Conservation (phyloP, 2,113 vertebrate species). For the Ctenodactylus gundi region DNA sequence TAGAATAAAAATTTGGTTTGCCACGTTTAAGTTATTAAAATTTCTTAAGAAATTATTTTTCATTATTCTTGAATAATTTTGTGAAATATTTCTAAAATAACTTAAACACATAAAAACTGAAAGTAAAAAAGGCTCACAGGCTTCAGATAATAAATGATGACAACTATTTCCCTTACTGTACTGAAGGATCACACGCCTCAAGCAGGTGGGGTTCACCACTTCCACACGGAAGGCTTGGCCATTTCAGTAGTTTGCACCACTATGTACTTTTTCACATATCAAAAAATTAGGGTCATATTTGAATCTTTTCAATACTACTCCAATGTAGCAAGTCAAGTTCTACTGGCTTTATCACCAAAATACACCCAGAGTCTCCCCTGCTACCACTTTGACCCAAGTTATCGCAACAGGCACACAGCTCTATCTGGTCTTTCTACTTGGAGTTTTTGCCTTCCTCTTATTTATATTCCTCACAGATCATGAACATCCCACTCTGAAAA, state of each 20-base stretch:
- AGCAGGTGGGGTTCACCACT: background rate
- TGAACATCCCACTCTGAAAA: background rate
- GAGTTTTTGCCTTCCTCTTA: background rate
- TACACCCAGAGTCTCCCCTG: background rate
- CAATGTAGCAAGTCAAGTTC: background rate
- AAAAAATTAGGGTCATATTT: background rate
- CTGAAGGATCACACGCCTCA: background rate
- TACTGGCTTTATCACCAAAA: background rate
- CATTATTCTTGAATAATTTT: background rate
- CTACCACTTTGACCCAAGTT: background rate
- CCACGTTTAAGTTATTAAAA: background rate
- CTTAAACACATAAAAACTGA: conserved; percentile 24
- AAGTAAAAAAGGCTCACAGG: background rate
- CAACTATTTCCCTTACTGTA: background rate
- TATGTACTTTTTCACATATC: background rate
- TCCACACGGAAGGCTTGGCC: background rate
- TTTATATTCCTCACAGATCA: background rate
- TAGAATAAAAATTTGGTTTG: background rate
- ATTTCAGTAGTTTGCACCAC: background rate
- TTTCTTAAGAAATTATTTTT: background rate
- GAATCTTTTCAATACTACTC: background rate
- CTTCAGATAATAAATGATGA: background rate
- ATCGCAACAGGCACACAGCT: background rate
- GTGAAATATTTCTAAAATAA: conserved; percentile 41
- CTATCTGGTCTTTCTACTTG: background rate